Conservation (phyloP, 37 sponge, comb jelly and placozoan genomes). For the Cliona cf. orientalis region DNA sequence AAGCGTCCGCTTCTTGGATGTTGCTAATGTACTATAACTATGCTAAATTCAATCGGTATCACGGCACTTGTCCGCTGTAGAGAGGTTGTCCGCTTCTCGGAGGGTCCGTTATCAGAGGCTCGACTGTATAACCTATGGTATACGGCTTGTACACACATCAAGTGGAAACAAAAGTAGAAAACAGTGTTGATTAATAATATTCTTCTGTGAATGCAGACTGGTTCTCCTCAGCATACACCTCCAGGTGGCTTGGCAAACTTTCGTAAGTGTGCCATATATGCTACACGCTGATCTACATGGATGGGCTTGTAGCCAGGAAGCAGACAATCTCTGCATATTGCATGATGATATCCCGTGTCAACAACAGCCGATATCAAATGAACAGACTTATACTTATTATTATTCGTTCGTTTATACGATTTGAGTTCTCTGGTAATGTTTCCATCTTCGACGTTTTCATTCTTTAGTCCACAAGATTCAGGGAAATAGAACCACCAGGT, state of each 20-base stretch:
- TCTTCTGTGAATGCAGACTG: no score
- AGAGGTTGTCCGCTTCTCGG: no score
- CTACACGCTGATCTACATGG: not conserved
- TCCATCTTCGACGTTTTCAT: not conserved
- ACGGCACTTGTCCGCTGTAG: no score
- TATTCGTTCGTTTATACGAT: not conserved
- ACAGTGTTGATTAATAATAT: no score
- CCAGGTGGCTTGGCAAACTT: not conserved
- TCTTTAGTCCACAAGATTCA: slow-evolving; percentile 1
- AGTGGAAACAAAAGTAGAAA: no score
- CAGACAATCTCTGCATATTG: not conserved
- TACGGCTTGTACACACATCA: no score
- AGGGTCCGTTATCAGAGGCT: no score
- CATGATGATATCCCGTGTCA: slow-evolving; percentile 16
- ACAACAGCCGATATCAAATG: slow-evolving; percentile 1
- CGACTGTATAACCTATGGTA: no score
- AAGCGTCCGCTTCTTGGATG: no score
- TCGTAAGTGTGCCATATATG: slow-evolving; percentile 17
- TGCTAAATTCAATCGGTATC: no score
- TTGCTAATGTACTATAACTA: no score
- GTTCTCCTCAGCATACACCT: no score
- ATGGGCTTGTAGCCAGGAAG: not conserved
- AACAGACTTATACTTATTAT: slow-evolving; percentile 1
- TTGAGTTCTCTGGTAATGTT: not conserved
- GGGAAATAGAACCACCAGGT: slow-evolving; percentile 6